Conservation (phyloP, 2,113 vertebrate species). For the Dasyornis broadbenti region DNA sequence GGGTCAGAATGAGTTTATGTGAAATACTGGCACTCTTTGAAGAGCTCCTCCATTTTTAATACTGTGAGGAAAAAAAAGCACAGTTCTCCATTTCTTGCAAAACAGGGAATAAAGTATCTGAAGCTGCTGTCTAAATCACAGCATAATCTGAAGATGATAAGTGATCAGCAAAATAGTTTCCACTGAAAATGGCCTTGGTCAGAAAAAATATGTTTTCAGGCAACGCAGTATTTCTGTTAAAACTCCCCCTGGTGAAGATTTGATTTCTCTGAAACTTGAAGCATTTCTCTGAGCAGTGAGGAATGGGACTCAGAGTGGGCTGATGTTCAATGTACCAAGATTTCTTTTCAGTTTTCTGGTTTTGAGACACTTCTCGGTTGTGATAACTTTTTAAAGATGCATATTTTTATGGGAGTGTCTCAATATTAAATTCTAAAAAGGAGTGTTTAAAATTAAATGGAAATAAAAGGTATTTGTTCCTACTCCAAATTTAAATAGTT, state of each 20-base stretch:
- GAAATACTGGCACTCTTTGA: neutral
- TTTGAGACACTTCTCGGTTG: neutral
- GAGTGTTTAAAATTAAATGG: neutral
- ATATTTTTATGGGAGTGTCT: accelerated
- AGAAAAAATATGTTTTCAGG: neutral
- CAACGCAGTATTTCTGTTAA: neutral
- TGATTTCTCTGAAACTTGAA: neutral
- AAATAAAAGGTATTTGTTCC: neutral
- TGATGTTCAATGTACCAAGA: neutral
- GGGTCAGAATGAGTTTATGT: neutral
- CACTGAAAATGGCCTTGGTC: neutral
- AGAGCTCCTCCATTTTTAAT: neutral
- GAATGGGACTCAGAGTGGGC: neutral
- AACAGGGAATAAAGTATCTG: neutral
- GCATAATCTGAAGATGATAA: neutral
- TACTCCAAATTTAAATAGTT: neutral
- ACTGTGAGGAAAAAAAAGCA: neutral
- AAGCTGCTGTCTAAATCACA: neutral
- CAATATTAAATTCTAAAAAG: neutral
- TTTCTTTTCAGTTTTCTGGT: neutral
- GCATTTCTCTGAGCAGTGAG: neutral
- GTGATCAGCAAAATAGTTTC: neutral
- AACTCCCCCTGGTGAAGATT: neutral
- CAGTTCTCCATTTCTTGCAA: neutral
- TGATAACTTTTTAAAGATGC: neutral